Evolutionary conservation across 2,797 vertebrate species (phyloP), one percentile per base, ranked within the genome.

Genomic region (Rhabdomys pumilio): DNA sequence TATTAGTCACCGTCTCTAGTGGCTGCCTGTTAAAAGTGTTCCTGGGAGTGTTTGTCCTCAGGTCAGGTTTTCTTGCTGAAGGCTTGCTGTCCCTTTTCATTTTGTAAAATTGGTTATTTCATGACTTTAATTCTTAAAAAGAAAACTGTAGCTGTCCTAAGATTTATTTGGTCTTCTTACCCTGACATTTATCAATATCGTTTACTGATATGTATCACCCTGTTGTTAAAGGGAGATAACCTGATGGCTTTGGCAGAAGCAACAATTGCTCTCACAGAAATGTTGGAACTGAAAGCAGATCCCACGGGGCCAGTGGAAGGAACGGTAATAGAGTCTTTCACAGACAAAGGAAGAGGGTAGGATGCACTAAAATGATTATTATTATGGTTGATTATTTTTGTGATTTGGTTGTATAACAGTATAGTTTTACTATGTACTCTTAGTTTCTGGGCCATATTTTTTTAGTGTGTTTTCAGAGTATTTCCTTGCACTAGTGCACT

Each of bases 241-340:
- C 98, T 99, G 95, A 96, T 99, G 98, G 98, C 99, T 95, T 98
- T 99, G 98, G 98, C 98, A 15, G 99, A 99, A 98, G 99, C 99
- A 93, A 99, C 99, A 0, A 98, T 99, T 96, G 98, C 99, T 17
- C 98, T 99, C 85, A 99, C 99, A 0, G 99, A 99, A 98, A 97
- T 99, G n/a, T 41, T 99, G 97, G 99, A 99, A 97, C 98, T 99
- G 97, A 99, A 99, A 98, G 99, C 99, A 0, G 99, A 99, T 91
- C 94, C 98, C 17, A 98, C 97, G 0, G 99, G 99, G 29, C 97
- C 98, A 14, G 98, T 99, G 92, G 99, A 99, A 98, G 99, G 99
- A 26, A 98, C 98, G 0, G 19, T 99, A 76, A 99, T 99, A 6
- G 99, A 99, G 98, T 99, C 99, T 95, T 99, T 99, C 29, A 99